phyloP scores from a whole-genome alignment of 2,113 vertebrate species.

The Mystacornis crossleyi region DNA sequence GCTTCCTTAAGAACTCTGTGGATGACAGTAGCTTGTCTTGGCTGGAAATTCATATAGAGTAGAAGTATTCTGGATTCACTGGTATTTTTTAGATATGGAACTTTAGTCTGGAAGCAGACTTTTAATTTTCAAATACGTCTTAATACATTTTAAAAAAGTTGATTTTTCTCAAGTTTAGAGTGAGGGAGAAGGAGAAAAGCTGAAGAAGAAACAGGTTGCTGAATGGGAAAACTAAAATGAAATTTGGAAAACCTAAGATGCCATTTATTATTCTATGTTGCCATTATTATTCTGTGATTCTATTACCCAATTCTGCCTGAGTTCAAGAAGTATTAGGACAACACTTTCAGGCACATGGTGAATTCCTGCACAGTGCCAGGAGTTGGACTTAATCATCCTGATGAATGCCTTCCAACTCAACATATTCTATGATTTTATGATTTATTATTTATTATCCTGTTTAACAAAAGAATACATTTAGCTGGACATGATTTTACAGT shows the following conservation, averaged over 20 bases:
- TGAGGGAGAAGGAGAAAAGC: background rate
- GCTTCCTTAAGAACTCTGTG: background rate
- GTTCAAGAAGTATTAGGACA: background rate
- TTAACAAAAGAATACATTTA: background rate
- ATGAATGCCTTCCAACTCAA: background rate
- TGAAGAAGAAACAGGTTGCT: background rate
- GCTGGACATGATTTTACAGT: background rate
- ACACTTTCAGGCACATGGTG: background rate
- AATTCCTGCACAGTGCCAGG: background rate
- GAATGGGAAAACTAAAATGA: background rate
- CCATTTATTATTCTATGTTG: background rate
- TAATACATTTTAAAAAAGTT: rapidly evolving
- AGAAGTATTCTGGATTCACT: background rate
- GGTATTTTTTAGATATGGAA: background rate
- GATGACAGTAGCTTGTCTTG: background rate
- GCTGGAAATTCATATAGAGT: background rate
- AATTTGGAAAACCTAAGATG: background rate
- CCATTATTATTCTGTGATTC: background rate
- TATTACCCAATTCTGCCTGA: background rate
- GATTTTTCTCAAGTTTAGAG: background rate
- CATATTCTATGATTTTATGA: background rate
- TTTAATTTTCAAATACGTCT: background rate
- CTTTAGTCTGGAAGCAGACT: background rate
- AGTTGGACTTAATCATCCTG: background rate
- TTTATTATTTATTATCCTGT: background rate